Evolutionary conservation across 2,113 vertebrate species (phyloP), one percentile per base, ranked within the genome.

Genomic region (Corythornis vintsioides): DNA sequence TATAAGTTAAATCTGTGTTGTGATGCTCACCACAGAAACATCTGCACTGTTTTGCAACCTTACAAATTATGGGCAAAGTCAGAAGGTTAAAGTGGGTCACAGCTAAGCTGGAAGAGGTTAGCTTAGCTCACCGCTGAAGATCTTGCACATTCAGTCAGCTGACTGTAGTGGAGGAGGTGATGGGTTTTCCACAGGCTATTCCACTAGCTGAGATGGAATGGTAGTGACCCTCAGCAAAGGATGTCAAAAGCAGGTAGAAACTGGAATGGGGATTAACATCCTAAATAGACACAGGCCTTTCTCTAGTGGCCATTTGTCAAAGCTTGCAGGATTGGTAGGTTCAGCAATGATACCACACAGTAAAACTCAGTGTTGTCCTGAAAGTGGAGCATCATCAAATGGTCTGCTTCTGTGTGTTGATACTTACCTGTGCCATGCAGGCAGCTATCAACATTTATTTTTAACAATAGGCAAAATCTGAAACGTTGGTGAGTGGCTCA

Each of bases 181-280:
- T 82, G 38, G 43, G 35, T 57, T 43, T 89, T 85, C 74, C 82
- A 70, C 42, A 47, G 40, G 22, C 71, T 77, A 1, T 85, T 88
- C 79, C 60, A 47, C 63, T 43, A 43, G 67, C 67, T 95, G 55
- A 89, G 33, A 70, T 76, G 42, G 69, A 88, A 66, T 63, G 82
- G 60, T 80, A 82, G 60, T 94, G 93, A 88, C 87, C 85, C 78
- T 85, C 85, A 83, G 82, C 64, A 88, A 76, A 83, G 72, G 47
- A 63, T 75, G 60, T 85, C 67, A 91, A 76, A 93, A 91, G 59
- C 67, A 82, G 87, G 91, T 91, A 89, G 66, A 85, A 94, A 70
- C 50, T 35, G 50, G 85, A 93, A 91, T 76, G 67, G 50, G 74
- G 71, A 89, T 85, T 83, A 89, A 64, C 82, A 85, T 83, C 74